Conservation (phyloP, 2,797 vertebrate genomes). For the Sebastes oblongus region DNA sequence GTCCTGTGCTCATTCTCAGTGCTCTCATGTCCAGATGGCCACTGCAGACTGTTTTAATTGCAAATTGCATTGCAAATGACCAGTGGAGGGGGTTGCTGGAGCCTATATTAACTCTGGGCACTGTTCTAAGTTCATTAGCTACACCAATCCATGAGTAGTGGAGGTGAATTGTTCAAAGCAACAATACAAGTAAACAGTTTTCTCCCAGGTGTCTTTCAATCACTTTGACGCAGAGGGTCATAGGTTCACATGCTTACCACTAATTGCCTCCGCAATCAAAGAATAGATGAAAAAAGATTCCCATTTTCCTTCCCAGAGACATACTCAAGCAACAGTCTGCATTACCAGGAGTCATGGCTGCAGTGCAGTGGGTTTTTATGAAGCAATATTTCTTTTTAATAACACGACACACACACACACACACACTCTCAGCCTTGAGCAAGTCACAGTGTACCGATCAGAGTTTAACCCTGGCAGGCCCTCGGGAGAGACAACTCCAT, state of each 20-base stretch:
- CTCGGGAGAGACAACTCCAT: slow-evolving; percentile 54
- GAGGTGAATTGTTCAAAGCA: slow-evolving; percentile 34
- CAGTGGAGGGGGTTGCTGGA: slow-evolving; percentile 16
- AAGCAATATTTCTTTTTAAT: slow-evolving; percentile 83
- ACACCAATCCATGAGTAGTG: slow-evolving; percentile 5
- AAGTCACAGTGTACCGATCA: slow-evolving; percentile 64
- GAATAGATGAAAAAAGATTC: slow-evolving; percentile 25
- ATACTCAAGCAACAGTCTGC: slow-evolving; percentile 41
- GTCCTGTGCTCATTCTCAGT: slow-evolving; percentile 31
- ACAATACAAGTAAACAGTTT: slow-evolving; percentile 34
- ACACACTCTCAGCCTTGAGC: slow-evolving; percentile 51
- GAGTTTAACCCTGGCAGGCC: slow-evolving; percentile 71
- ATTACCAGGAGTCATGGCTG: slow-evolving; percentile 65
- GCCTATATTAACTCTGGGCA: slow-evolving; percentile 18
- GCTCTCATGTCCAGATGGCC: slow-evolving; percentile 59
- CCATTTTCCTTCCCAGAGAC: slow-evolving; percentile 39
- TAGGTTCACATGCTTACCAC: slow-evolving; percentile 44
- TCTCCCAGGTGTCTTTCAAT: slow-evolving; percentile 42
- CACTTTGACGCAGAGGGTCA: slow-evolving; percentile 23
- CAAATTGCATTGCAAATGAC: slow-evolving; percentile 67
- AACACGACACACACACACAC: slow-evolving; percentile 39
- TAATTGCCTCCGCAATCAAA: slow-evolving; percentile 59
- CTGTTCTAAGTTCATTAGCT: slow-evolving; percentile 23
- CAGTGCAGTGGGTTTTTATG: slow-evolving; percentile 70
- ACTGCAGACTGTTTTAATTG: slow-evolving; percentile 62